Evolutionary conservation across 2,888 invertebrate genomes (phyloP), one percentile per base, ranked within the genome.

Genomic region (Alloplasta piceator): DNA sequence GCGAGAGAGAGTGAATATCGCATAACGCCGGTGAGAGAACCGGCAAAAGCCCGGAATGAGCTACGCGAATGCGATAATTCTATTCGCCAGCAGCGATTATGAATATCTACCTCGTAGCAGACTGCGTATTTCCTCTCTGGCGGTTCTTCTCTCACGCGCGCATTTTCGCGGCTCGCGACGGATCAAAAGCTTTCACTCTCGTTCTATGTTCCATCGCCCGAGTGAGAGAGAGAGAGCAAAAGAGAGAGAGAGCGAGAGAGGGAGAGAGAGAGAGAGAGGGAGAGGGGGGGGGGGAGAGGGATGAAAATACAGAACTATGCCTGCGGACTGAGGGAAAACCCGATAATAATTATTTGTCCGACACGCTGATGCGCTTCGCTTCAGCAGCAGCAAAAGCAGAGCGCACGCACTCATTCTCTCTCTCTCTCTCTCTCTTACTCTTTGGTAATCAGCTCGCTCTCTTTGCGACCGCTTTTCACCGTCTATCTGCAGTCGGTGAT

Each of bases 11-110:
- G 66, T 56, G 41, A 66, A 56, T 46, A 82, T 81, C 46, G 64
- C 76, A 81, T 84, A 82, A 82, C 79, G 73, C 81, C 26, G 52
- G 50, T 56, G 58, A 50, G 75, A 46, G 73, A 73, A 61, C 39
- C 61, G 77, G 52, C 10, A 46, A 64, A 60, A 50, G 50, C 68
- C 77, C 80, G 77, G 83, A 85, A 85, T 82, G 85, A 84, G 82
- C 86, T 83, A 84, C 84, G 85, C 83, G 87, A 90, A 88, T 87
- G 89, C 87, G 90, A 91, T 92, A 91, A 91, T 91, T 92, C 92
- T 89, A 91, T 91, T 92, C 90, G 88, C 87, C 88, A 80, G 79
- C 83, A 87, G 86, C 91, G 91, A 92, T 91, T 92, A 91, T 90
- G 90, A 91, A 90, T 91, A 92, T 91, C 90, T 88, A 86, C 88